Base-by-base conservation (phyloP, 2,888 invertebrate species). In the Tiliacea aurago region DNA sequence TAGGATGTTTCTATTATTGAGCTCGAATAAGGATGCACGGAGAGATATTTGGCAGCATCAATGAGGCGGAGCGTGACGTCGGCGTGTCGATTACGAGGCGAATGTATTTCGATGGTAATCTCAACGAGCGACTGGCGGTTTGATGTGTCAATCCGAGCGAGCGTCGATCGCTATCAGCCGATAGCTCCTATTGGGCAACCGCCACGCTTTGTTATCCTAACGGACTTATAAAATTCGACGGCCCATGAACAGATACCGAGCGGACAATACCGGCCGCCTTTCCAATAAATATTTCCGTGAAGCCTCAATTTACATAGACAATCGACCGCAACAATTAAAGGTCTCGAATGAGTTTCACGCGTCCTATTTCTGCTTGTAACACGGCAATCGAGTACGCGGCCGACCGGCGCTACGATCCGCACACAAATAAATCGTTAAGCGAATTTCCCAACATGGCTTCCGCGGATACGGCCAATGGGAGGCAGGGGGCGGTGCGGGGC, bases 101-200 rank as follows among this genome's bases (percentile, higher is more conserved):
- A 94, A 93, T 91, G 92, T 93, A 91, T 91, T 90, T 92, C 93
- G 95, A 95, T 95, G 90, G 90, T 94, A 93, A 95, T 95, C 94
- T 94, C 88, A 84, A 87, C 90, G 87, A 90, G 90, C 91, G 91
- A 90, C 92, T 90, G 92, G 92, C 91, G 91, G 93, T 92, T 94
- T 94, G 96, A 96, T 95, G 95, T 96, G 95, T 96, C 96, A 96
- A 95, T 96, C 95, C 89, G 81, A 90, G 86, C 91, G 90, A 89
- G 89, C 86, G 88, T 88, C 92, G 95, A 94, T 95, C 92, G 89
- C 92, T 94, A 95, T 95, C 95, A 89, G 81, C 84, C 91, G 90
- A 92, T 93, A 92, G 94, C 95, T 95, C 88, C 95, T 93, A 95
- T 96, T 95, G 95, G 94, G 93, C 92, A 95, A 95, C 93, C 93